These are phyloP conservation scores for Triplophysa bombifrons DNA, from an alignment of 2,797 vertebrate genomes.

Conservation along the genomic window DNA sequence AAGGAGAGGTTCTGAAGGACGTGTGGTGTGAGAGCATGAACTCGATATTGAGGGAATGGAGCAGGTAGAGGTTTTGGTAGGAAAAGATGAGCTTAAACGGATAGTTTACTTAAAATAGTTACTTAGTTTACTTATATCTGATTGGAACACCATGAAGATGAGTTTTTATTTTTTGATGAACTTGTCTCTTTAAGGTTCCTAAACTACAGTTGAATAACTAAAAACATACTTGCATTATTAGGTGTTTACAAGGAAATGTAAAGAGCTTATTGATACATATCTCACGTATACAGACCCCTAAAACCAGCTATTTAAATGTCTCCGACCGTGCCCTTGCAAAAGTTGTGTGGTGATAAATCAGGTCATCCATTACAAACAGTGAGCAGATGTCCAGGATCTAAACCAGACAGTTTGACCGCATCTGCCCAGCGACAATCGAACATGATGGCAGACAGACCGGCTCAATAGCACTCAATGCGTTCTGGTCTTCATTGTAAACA, in stretches of 20 bases:
- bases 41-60: constrained; percentile 19
- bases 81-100: neutral
- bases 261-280: neutral
- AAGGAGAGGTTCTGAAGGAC: constrained; percentile 42
- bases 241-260: neutral
- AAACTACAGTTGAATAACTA: too few relatives aligned
- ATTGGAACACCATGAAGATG: too few relatives aligned
- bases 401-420: constrained; percentile 23
- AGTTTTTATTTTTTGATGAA: too few relatives aligned
- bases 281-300: neutral
- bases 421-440: constrained; percentile 29
- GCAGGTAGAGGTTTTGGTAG: neutral
- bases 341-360: constrained; percentile 62
- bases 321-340: neutral
- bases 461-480: constrained; percentile 22
- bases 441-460: constrained; percentile 29
- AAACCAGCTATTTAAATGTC: neutral
- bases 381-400: constrained; percentile 36
- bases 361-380: constrained; percentile 65
- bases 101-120: too few relatives aligned
- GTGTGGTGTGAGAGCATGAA: neutral
- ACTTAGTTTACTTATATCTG: too few relatives aligned
- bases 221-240: too few relatives aligned
- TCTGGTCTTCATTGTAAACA: constrained; percentile 42
- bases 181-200: too few relatives aligned